Evolutionary conservation across 2,888 invertebrate species (phyloP), one percentile per base, ranked within the genome.

Genomic region (Salpingus planirostris): DNA sequence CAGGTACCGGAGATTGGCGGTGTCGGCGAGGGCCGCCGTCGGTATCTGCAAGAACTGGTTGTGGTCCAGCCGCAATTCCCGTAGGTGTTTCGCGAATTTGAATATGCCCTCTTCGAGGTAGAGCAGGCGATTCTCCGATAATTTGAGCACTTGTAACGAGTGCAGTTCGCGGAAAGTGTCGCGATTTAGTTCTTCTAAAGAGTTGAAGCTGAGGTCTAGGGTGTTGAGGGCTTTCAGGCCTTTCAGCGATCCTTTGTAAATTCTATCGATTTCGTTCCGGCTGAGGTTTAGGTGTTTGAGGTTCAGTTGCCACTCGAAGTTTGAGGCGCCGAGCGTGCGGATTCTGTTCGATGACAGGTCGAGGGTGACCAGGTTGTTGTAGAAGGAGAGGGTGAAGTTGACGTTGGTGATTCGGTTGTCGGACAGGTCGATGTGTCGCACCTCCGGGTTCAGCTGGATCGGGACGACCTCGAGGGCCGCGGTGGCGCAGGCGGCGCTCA

Each of bases 371-470:
- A 93, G 72, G 54, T 82, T 79, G 43, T 78, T 76, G 66, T 90
- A 90, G 65, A 89, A 83, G 28, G 73, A 74, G 55, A 90, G 75
- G 11, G 85, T 79, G 60, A 80, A 81, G 44, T 82, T 78, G 4
- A 92, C 73, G 54, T 76, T 78, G 55, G 76, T 73, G 56, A 93
- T 86, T 47, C 78, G 76, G 64, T 92, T 92, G 58, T 79, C 74
- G n/a, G 82, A 80, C 35, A 92, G 75, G 59, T 85, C 83, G 56
- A 92, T 80, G 64, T 80, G 78, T 30, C 77, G 78, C 28, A 87
- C 77, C 60, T 86, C 86, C 22, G 92, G 92, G 64, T 90, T 90
- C 46, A 90, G 72, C 59, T 88, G 88, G 50, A 89, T 88, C 38
- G 90, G 90, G 31, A 90, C 84, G 50, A 86, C 81, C 60, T 86